Base-by-base conservation (phyloP, 2,888 invertebrate genomes). In the Crocallis elinguaria region DNA sequence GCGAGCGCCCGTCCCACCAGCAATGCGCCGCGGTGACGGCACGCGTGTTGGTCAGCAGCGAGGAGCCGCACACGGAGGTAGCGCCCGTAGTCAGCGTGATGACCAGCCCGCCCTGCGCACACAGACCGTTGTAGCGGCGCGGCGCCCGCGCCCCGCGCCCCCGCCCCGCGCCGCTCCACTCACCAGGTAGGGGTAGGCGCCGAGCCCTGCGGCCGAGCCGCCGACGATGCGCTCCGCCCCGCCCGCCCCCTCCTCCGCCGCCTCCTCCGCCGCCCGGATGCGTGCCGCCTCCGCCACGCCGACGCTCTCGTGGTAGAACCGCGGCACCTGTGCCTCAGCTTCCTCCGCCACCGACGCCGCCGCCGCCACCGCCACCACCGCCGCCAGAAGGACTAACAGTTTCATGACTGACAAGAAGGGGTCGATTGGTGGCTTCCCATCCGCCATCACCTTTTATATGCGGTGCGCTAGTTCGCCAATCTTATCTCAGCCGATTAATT, bases 21-120 rank as follows among this genome's bases (percentile, higher is more conserved):
- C 80, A 82, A 59, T 82, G 75, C 12, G 74, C 72, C 2, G 73
- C 73, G 3, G 76, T 74, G 35, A 75, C 62, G 3, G 71, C 58
- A 32, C 67, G 69, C 2, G 64, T 69, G 63, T 67, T 69, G 39
- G 45, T 57, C 58, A 75, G 50, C 69, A 73, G 64, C 9, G 75
- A 67, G 8, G 75, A 65, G 59, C 70, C 71, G 59, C 77, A 71
- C 30, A 75, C 72, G 0, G 75, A 70, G 3, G 67, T 70, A 9
- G 39, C 56, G 12, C 74, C 75, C 1, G 56, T 39, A 29, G 64
- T 64, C 67, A 77, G 57, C 9, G 65, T 69, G 57, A 77, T 71
- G 30, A 74, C 59, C 25, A 76, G 49, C 0, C 76, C 76, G 6
- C 60, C 62, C 71, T 76, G 62, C 9, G n/a, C 8, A 25, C 19